phyloP scores from a whole-genome alignment of 2,888 invertebrate genomes.

The Machimus rusticus region DNA sequence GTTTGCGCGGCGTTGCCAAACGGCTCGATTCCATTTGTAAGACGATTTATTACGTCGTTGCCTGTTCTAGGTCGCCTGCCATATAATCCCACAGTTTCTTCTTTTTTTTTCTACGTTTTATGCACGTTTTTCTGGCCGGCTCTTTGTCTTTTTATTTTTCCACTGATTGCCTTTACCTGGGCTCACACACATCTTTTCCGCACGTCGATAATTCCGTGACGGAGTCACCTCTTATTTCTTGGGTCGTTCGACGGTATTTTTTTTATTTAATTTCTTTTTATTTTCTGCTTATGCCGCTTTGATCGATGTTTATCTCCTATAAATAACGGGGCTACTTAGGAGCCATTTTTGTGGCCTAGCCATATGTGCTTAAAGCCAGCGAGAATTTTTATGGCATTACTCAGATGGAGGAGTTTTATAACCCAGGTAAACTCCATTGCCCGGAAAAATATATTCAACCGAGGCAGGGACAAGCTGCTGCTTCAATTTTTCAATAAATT shows the following conservation, averaged over 20 bases:
- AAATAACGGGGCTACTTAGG: slow-evolving; percentile 24
- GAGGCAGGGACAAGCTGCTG: not conserved
- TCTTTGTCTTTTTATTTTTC: not conserved
- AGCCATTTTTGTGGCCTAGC: slow-evolving; percentile 7
- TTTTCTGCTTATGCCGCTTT: not conserved
- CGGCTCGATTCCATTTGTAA: slow-evolving; percentile 1
- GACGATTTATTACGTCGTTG: slow-evolving; percentile 20
- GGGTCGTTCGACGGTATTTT: not conserved
- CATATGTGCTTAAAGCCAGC: not conserved
- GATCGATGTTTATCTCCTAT: slow-evolving; percentile 21
- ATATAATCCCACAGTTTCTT: not conserved
- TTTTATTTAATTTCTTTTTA: not conserved
- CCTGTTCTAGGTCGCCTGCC: slow-evolving; percentile 29
- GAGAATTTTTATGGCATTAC: not conserved
- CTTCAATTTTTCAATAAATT: not conserved
- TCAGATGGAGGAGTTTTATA: not conserved
- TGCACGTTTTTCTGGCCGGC: not conserved
- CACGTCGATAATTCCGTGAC: slow-evolving; percentile 10
- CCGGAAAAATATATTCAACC: not conserved
- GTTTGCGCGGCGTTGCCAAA: slow-evolving; percentile 1
- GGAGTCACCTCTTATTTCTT: not conserved
- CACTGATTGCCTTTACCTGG: not conserved
- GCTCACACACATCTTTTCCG: not conserved
- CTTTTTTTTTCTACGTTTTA: not conserved
- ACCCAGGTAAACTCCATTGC: not conserved